Evolutionary conservation across 2,797 vertebrate genomes (phyloP), one percentile per base, ranked within the genome.

Genomic region (Urophycis tenuis): DNA sequence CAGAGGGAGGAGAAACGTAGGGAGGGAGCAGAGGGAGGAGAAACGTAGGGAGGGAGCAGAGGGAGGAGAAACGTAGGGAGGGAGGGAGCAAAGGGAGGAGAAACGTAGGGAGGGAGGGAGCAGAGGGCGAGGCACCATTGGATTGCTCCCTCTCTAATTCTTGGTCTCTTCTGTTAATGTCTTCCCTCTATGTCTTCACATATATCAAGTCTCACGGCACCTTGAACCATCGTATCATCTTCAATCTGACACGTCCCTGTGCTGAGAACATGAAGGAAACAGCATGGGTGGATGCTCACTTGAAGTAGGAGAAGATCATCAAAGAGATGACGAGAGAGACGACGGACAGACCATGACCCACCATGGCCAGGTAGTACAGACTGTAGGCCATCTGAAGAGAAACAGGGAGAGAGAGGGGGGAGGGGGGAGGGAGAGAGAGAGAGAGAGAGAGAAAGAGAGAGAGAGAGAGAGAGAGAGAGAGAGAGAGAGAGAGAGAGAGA

Each of bases 301-400:
- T 95, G 84, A 94, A 93, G 85, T 92, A 93, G 80, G 92, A 95
- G 91, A 95, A 94, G 89, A 95, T 95, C 79, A 88, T 84, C 34
- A 94, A 89, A 72, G 91, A 92, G 84, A 94, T 88, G 75, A 93
- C 76, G 32, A 95, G 89, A 41, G 93, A 94, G 53, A 93, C 80
- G 32, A 94, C 87, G n/a, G 94, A 95, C 73, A 95, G 84, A 10
- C 82, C 78, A 2, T 94, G 91, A 73, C 94, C 94, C 73, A 93
- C 85, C 85, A 95, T 78, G 36, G 91, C 89, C 82, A 94, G 78
- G 84, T 93, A 94, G 86, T 92, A 95, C 25, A 89, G 75, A 77
- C 87, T 90, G 45, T 84, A 71, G 39, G 89, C 81, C 53, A 93
- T 74, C 94, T 95, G 87, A n/a, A 81, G 73, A 76, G 31, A 80